Percentiles rank a stretch among this genome's conserved stretches.
Conservation (phyloP, 2,888 invertebrate genomes). For the Drosophila mercatorum region DNA sequence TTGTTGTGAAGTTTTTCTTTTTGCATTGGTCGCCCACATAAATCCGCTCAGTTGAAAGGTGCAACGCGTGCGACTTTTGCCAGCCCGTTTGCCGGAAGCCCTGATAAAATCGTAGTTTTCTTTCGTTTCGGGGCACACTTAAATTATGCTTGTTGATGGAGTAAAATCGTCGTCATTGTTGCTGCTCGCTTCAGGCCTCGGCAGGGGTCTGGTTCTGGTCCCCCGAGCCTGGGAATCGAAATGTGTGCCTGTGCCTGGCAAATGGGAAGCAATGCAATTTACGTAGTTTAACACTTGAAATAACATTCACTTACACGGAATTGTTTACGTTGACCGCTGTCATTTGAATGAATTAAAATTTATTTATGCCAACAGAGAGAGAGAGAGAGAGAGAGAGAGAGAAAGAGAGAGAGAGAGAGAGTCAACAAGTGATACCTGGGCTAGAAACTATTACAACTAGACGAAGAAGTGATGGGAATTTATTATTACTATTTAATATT, state of each 20-base stretch:
- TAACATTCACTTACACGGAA: slow-evolving; percentile 34
- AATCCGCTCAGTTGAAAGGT: slow-evolving; percentile 45
- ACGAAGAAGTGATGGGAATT: too few species aligned
- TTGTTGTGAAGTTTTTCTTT: slow-evolving; percentile 1
- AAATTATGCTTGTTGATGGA: slow-evolving; percentile 50
- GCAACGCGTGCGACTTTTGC: slow-evolving; percentile 64
- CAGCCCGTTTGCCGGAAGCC: slow-evolving; percentile 49
- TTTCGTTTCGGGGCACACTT: slow-evolving; percentile 52
- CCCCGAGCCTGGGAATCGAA: slow-evolving; percentile 26
- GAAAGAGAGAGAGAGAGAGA: neutral
- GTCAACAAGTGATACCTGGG: neutral
- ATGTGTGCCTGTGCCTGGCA: slow-evolving; percentile 24
- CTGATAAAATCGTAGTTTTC: slow-evolving; percentile 65
- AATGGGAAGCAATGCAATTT: slow-evolving; percentile 62
- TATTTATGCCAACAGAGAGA: neutral
- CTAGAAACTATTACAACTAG: neutral
- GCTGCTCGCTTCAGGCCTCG: neutral
- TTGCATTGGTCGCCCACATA: slow-evolving; percentile 45
- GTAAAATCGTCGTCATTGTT: neutral
- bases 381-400: too few species aligned
- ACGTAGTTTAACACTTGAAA: slow-evolving; percentile 46
- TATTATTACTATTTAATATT: too few species aligned
- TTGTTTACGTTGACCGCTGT: slow-evolving; percentile 16
- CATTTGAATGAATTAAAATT: slow-evolving; percentile 36
- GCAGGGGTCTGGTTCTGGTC: neutral